These are phyloP conservation scores for Gadus macrocephalus DNA, from an alignment of 2,113 vertebrate species.

Conservation along the genomic window DNA sequence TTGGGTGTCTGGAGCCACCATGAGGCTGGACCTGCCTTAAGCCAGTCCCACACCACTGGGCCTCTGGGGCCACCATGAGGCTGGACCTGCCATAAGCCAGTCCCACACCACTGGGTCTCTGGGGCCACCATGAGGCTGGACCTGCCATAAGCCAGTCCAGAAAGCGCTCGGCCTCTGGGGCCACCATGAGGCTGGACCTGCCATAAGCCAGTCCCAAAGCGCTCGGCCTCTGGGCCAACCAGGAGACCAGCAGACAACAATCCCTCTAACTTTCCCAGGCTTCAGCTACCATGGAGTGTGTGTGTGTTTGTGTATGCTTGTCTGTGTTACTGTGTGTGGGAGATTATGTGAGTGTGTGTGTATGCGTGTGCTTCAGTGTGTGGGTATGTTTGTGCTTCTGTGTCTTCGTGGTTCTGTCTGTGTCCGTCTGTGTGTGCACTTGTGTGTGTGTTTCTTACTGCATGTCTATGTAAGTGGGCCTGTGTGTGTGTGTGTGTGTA, in stretches of 20 bases:
- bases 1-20: neutral
- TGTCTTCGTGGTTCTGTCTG: neutral
- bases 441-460: too few species aligned
- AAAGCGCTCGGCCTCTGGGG: neutral
- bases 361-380: too few species aligned
- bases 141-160: too few species aligned
- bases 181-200: too few species aligned
- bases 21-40: slow-evolving; percentile 3
- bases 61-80: slow-evolving; percentile 14
- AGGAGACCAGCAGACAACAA: slow-evolving; percentile 21
- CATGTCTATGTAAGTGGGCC: neutral
- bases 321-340: slow-evolving; percentile 16
- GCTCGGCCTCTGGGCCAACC: slow-evolving; percentile 21
- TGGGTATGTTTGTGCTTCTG: neutral
- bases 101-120: slow-evolving; percentile 20
- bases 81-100: slow-evolving; percentile 20
- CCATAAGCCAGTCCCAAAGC: slow-evolving; percentile 30
- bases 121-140: too few species aligned
- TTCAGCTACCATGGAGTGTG: neutral
- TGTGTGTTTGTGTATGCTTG: slow-evolving; percentile 1
- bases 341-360: slow-evolving; percentile 10
- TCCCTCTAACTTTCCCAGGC: slow-evolving; percentile 34
- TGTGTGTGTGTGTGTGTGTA: slow-evolving; percentile 10
- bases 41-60: slow-evolving; percentile 31
- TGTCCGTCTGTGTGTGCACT: too few species aligned